These are phyloP conservation scores for Centropus unirufus DNA, from an alignment of 2,113 vertebrate species.

Conservation along the genomic window DNA sequence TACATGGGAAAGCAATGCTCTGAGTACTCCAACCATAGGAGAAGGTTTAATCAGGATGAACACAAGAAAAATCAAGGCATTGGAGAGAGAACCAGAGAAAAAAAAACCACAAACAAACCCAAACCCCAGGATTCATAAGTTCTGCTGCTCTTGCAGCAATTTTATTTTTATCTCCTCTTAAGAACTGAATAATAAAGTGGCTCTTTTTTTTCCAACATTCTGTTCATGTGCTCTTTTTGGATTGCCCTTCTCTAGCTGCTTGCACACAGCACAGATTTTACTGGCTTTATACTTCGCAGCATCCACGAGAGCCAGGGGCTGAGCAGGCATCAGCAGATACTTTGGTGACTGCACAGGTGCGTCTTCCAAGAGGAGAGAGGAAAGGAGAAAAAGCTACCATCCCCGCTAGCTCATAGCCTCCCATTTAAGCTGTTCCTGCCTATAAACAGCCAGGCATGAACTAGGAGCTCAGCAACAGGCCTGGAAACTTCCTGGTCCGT, in stretches of 20 bases:
- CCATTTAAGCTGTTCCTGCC: neutral
- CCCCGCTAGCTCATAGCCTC: neutral
- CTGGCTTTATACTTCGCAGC: neutral
- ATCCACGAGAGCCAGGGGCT: neutral
- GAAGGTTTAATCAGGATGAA: neutral
- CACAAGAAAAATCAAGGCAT: neutral
- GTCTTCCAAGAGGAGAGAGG: neutral
- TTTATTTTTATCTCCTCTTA: neutral
- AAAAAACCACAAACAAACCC: neutral
- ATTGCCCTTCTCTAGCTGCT: neutral
- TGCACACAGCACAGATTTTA: neutral
- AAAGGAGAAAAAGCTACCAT: neutral
- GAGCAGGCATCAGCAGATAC: neutral
- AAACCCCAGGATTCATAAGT: neutral
- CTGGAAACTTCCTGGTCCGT: accelerated
- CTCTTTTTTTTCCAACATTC: neutral
- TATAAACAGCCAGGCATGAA: neutral
- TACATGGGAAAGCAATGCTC: neutral
- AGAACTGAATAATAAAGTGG: neutral
- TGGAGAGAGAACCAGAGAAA: neutral
- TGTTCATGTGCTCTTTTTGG: neutral
- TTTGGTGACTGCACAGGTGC: neutral
- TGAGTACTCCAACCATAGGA: neutral
- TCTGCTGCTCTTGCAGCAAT: neutral
- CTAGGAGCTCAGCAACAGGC: neutral